Evolutionary conservation across 1,140 invertebrate genomes (phyloP).

Genomic region (Hermatobates lingyangjiaoensis): DNA sequence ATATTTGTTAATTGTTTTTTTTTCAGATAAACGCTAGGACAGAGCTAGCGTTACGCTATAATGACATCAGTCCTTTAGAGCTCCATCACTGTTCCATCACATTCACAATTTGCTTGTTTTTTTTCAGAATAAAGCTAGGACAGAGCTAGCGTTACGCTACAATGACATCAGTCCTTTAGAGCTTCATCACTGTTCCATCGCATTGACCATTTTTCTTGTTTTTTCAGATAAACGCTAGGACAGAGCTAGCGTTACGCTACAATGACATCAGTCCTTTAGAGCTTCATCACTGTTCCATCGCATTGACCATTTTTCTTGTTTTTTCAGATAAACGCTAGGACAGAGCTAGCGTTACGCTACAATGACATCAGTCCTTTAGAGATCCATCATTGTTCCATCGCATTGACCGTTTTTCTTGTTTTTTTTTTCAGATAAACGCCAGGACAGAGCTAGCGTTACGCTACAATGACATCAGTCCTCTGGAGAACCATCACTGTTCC

Average conservation of each 20-base stretch:
- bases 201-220: too few species aligned
- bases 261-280: slow-evolving; percentile 78
- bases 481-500: slow-evolving; percentile 80
- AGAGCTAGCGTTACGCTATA: neutral
- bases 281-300: slow-evolving; percentile 76
- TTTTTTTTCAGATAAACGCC: slow-evolving; percentile 66
- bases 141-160: neutral
- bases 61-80: neutral
- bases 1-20: neutral
- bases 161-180: neutral
- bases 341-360: slow-evolving; percentile 65
- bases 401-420: slow-evolving; percentile 34
- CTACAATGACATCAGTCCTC: slow-evolving; percentile 75
- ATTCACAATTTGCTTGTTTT: too few species aligned
- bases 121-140: neutral
- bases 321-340: slow-evolving; percentile 72
- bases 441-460: slow-evolving; percentile 64
- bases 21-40: too few species aligned
- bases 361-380: slow-evolving; percentile 78
- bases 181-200: neutral
- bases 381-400: slow-evolving; percentile 76
- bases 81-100: neutral
- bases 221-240: slow-evolving; percentile 72
- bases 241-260: slow-evolving; percentile 65
- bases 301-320: slow-evolving; percentile 50